Evolutionary conservation across 2,113 vertebrate species (phyloP), one percentile per base, ranked within the genome.

Genomic region (Riparia riparia): DNA sequence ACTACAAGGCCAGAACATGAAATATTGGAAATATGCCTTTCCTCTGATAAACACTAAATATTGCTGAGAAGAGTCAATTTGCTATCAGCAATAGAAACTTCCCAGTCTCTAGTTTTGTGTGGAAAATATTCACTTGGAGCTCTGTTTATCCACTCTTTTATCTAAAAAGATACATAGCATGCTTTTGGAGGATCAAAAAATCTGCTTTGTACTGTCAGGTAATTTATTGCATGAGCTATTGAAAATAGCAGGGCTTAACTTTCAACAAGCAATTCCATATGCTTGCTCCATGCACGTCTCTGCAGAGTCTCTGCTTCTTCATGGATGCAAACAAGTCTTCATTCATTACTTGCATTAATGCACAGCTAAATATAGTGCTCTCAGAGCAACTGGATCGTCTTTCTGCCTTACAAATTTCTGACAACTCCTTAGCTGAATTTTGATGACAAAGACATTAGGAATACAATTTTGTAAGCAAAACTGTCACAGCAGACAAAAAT

Each of bases 401-500:
- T 64, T 61, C 42, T 81, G 68, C 85, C 88, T 90, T 86, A 77
- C 26, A 86, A 54, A 70, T 51, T 93, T 76, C 87, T 91, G 90
- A 87, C 87, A 96, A 73, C 47, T 83, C 61, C 80, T 88, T 61
- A 90, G 51, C 24, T 82, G 71, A 90, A 77, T 90, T 94, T 93
- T 90, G 84, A 93, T 3, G 6, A 93, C 74, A 80, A 72, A 77
- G 60, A 72, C 87, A 76, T 77, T 77, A 86, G 58, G 58, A 83
- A 93, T 50, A 47, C 28, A 82, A 77, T 71, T 90, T 24, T 73
- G 47, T 44, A 92, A 77, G 90, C 71, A 92, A 60, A 95, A 86
- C 7, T 72, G 44, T 91, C 79, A 89, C 45, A 90, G 64, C 20
- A 3, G 88, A 89, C 69, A 92, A 88, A 93, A 80, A 90, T 17